These are phyloP conservation scores for Bucco capensis DNA, from an alignment of 2,113 vertebrate species.

Conservation along the genomic window DNA sequence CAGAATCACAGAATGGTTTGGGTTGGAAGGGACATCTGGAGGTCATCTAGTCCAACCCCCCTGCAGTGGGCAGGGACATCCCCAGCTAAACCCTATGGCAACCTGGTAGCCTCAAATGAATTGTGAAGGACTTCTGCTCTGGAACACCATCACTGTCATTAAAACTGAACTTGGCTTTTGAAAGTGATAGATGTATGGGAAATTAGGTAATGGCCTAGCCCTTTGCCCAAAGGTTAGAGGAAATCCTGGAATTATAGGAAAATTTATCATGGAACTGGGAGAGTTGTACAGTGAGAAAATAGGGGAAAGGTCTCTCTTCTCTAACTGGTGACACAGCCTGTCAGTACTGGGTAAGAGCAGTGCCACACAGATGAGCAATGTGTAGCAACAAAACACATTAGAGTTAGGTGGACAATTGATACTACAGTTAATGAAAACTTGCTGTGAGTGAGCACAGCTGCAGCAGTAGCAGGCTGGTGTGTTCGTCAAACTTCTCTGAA, in stretches of 20 bases:
- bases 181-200: background rate
- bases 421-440: background rate
- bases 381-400: background rate
- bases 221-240: conserved; percentile 3
- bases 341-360: background rate
- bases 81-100: too few relatives aligned
- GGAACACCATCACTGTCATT: background rate
- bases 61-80: too few relatives aligned
- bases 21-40: too few relatives aligned
- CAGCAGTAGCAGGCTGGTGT: background rate
- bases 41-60: too few relatives aligned
- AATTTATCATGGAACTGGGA: background rate
- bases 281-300: background rate
- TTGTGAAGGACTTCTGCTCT: background rate
- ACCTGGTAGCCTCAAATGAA: too few relatives aligned
- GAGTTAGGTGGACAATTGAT: background rate
- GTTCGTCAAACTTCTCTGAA: background rate
- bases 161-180: background rate
- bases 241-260: conserved; percentile 51
- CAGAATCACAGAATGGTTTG: too few relatives aligned
- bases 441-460: background rate
- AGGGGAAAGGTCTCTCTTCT: background rate
- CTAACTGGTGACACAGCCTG: background rate
- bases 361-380: background rate
- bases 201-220: background rate